Percentiles rank a stretch among this genome's conserved stretches.
Conservation (phyloP, 2,888 invertebrate species). For the Podabrus alpinus region DNA sequence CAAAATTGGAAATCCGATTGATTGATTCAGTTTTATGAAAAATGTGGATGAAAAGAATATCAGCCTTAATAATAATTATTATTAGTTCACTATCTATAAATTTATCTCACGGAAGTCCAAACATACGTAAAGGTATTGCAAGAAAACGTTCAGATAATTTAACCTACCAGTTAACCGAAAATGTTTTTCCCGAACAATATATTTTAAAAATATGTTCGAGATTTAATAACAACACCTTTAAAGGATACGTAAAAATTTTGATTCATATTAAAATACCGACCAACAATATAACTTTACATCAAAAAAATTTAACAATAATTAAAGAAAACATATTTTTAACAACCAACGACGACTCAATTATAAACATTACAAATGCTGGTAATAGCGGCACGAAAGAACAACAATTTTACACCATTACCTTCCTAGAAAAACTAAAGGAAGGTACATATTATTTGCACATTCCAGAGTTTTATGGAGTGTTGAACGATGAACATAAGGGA, state of each 20-base stretch:
- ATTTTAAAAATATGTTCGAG: neutral
- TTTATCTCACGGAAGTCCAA: neutral
- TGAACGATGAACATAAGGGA: neutral
- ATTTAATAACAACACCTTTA: neutral
- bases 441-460: neutral
- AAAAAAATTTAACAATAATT: neutral
- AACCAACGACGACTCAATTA: neutral
- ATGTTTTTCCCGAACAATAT: neutral
- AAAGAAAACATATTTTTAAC: neutral
- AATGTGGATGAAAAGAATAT: neutral
- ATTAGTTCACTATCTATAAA: neutral
- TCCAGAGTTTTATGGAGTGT: neutral
- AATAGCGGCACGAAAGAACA: neutral
- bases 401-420: neutral
- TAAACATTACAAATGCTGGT: neutral
- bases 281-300: neutral
- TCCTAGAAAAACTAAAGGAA: neutral
- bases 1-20: neutral
- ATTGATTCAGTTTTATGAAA: too few relatives aligned
- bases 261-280: neutral
- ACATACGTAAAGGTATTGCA: neutral
- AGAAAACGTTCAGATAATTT: neutral
- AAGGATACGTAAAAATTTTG: neutral
- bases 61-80: neutral
- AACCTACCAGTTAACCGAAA: neutral